phyloP scores from a whole-genome alignment of 2,888 invertebrate species.

The Drosophila merina region DNA sequence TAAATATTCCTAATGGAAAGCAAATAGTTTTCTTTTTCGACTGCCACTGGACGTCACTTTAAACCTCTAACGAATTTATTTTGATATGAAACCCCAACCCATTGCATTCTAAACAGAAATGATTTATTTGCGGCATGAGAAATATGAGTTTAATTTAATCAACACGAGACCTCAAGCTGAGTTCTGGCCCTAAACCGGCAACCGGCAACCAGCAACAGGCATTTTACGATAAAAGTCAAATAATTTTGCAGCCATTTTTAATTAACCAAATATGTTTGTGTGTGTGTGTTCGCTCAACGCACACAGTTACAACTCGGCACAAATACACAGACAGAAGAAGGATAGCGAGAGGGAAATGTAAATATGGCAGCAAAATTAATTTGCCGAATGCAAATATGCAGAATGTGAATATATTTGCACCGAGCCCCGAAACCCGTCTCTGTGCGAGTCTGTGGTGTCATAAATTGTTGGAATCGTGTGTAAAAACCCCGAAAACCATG shows the following conservation, averaged over 20 bases:
- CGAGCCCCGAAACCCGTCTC: neutral
- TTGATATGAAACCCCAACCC: neutral
- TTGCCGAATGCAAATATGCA: constrained; percentile 73
- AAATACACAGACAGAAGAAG: constrained; percentile 2
- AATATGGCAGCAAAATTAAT: constrained; percentile 69
- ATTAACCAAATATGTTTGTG: constrained; percentile 67
- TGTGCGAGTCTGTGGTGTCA: constrained; percentile 59
- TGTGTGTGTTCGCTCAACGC: constrained; percentile 3
- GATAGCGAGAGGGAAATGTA: constrained; percentile 45
- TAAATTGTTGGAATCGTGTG: constrained; percentile 54
- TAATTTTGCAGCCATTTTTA: constrained; percentile 67
- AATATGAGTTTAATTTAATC: constrained; percentile 24
- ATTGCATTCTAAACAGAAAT: constrained; percentile 2
- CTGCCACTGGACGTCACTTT: neutral
- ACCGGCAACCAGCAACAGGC: constrained; percentile 20
- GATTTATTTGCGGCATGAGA: constrained; percentile 9
- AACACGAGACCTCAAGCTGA: constrained; percentile 8
- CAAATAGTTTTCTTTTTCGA: constrained; percentile 3
- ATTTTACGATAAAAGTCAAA: constrained; percentile 43
- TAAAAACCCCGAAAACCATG: constrained; percentile 48
- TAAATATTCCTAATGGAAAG: constrained; percentile 18
- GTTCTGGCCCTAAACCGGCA: constrained; percentile 1
- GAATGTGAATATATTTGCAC: constrained; percentile 39
- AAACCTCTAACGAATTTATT: neutral
- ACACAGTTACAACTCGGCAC: constrained; percentile 28